Conservation (phyloP, 2,888 invertebrate genomes). For the Drosophila vallismaia region DNA sequence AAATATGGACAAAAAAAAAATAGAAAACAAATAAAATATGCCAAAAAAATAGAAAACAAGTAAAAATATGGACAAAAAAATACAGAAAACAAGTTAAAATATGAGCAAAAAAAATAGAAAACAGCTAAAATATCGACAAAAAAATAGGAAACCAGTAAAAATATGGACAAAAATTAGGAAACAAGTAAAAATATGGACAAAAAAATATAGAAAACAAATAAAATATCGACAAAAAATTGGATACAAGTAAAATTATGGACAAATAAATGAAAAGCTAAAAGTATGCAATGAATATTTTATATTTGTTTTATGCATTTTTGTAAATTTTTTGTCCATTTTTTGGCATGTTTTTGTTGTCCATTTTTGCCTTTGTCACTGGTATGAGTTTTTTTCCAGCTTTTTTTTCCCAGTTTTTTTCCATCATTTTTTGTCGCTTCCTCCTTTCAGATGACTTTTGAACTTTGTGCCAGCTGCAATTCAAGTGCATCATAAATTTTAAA, state of each 20-base stretch:
- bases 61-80: conserved; percentile 32
- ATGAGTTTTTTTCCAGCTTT: conserved; percentile 44
- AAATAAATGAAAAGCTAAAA: conserved; percentile 56
- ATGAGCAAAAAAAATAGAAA: conserved; percentile 23
- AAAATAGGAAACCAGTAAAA: too few species aligned
- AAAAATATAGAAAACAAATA: conserved; percentile 12
- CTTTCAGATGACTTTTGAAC: conserved; percentile 34
- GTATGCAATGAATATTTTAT: conserved; percentile 74
- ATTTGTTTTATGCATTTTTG: conserved; percentile 58
- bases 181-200: too few species aligned
- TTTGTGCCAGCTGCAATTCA: conserved; percentile 54
- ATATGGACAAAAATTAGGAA: too few species aligned
- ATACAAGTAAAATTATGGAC: too few species aligned
- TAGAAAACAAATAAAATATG: conserved; percentile 5
- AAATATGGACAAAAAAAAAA: conserved; percentile 30
- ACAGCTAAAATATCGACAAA: conserved; percentile 11
- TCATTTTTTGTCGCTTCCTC: neutral
- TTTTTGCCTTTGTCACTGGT: neutral
- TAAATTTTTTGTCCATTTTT: conserved; percentile 4
- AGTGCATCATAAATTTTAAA: conserved; percentile 73
- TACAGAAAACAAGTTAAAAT: too few species aligned
- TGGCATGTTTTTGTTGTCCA: too few species aligned
- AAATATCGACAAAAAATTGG: conserved; percentile 10
- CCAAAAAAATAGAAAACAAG: too few species aligned
- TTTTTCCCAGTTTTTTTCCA: conserved; percentile 37